Evolutionary conservation across 2,888 invertebrate species (phyloP), one percentile per base, ranked within the genome.

Genomic region (Vannuccia rotundouncinata): DNA sequence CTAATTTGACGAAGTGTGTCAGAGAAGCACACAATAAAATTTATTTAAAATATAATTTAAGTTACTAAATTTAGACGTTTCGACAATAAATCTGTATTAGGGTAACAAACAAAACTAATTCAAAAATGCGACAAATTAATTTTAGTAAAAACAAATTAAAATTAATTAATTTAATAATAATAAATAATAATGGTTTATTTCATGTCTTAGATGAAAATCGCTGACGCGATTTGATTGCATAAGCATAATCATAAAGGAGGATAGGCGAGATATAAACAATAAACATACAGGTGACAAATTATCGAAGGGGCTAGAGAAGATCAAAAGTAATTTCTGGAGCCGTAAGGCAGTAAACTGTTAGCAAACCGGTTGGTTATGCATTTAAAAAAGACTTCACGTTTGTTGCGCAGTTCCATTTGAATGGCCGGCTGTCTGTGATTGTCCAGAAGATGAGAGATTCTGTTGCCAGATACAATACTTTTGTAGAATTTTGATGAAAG

Each of bases 361-460:
- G 66, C 66, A 66, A 66, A 66, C 66, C 66, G 66, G 66, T 66
- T 66, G 66, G 66, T 66, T 66, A 17, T 66, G 66, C 66, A 66
- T 66, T 66, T 66, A 66, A 66, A 66, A 22, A 66, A 66, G 66
- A 66, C 66, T 66, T 66, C 66, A 66, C 66, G 66, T 66, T 66
- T 66, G 66, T 66, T 66, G 66, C 66, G 66, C 66, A 66, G 66
- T 66, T 66, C 66, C 10, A 66, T 66, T 17, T 66, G 66, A 66
- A 66, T 66, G 66, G 66, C 66, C 66, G 66, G 66, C 66, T 66
- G 66, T 66, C 66, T 66, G 66, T 66, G 66, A 66, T 66, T 66
- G 66, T 66, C 66, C 66, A 66, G 66, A 66, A 66, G 66, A 66
- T 66, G 66, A 66, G 66, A 66, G 66, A 66, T 66, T 66, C 66